phyloP scores from a whole-genome alignment of 2,113 vertebrate genomes.

The Nycticryphes semicollaris region DNA sequence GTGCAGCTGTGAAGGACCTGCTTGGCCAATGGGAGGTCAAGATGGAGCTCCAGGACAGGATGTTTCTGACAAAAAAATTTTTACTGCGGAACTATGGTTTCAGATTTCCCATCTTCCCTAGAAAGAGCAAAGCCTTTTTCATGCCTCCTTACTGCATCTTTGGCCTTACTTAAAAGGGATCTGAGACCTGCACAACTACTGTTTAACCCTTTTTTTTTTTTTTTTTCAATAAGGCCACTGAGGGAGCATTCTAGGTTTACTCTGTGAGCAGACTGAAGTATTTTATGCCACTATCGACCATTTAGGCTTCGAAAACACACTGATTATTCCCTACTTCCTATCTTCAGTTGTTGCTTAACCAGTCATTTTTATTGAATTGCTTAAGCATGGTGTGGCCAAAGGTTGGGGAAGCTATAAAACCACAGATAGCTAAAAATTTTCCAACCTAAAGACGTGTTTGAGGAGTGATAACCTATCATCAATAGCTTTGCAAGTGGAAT shows the following conservation, averaged over 20 bases:
- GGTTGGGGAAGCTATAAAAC: conserved; percentile 43
- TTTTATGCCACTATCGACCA: neutral
- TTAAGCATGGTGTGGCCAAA: conserved; percentile 24
- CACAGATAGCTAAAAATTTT: conserved; percentile 41
- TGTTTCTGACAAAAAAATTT: neutral
- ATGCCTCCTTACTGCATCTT: neutral
- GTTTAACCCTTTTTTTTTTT: neutral
- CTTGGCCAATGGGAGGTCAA: neutral
- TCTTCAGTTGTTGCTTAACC: conserved; percentile 18
- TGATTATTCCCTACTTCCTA: neutral
- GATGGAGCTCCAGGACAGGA: neutral
- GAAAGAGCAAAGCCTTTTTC: neutral
- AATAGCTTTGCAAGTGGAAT: neutral
- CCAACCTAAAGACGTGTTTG: conserved; percentile 14
- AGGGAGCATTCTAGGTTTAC: neutral
- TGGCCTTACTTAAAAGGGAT: neutral
- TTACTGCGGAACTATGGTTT: neutral
- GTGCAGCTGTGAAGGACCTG: neutral
- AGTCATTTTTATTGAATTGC: conserved; percentile 27
- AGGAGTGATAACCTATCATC: conserved; percentile 19
- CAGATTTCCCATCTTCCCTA: neutral
- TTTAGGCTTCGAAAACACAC: neutral
- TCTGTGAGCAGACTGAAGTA: neutral
- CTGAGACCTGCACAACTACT: neutral
- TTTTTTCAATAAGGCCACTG: neutral